A percentile compares a stretch with the other conserved stretches of the same genome.
phyloP scores from a whole-genome alignment of 2,888 invertebrate genomes.

The Ichneumoninae sp. region DNA sequence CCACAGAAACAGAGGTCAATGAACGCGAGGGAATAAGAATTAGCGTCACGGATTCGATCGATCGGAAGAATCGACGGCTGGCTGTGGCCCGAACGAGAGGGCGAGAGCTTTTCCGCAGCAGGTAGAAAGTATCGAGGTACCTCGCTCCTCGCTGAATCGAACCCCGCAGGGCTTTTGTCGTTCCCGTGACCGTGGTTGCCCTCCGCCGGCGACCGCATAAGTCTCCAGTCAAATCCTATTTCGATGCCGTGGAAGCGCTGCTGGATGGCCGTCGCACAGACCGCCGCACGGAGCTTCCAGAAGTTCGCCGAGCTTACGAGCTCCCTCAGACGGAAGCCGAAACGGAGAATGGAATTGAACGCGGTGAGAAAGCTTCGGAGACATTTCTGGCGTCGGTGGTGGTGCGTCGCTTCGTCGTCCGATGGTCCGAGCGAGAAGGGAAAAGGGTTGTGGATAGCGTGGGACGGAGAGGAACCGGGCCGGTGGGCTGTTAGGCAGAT shows the following conservation, averaged over 20 bases:
- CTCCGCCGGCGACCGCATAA: slow-evolving; percentile 22
- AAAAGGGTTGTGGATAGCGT: slow-evolving; percentile 3
- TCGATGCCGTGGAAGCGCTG: slow-evolving; percentile 44
- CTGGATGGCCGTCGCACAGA: background rate
- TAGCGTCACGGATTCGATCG: slow-evolving; percentile 10
- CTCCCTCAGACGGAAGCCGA: slow-evolving; percentile 67
- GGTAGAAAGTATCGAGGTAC: slow-evolving; percentile 1
- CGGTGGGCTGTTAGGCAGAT: slow-evolving; percentile 73
- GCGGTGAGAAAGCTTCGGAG: slow-evolving; percentile 68
- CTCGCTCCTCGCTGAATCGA: slow-evolving; percentile 16
- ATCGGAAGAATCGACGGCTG: slow-evolving; percentile 3
- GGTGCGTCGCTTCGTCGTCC: slow-evolving; percentile 36
- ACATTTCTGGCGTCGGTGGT: slow-evolving; percentile 58
- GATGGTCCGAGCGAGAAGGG: slow-evolving; percentile 34
- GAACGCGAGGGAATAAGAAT: slow-evolving; percentile 2
- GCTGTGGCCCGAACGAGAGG: background rate
- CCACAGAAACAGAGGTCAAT: background rate
- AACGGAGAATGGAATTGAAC: slow-evolving; percentile 69
- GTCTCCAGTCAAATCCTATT: slow-evolving; percentile 57
- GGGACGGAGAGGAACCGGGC: slow-evolving; percentile 59
- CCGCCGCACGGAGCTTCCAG: slow-evolving; percentile 51
- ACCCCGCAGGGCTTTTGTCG: slow-evolving; percentile 34
- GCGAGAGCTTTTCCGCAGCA: background rate
- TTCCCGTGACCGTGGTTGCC: slow-evolving; percentile 13
- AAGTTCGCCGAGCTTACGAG: slow-evolving; percentile 68